phyloP scores from a whole-genome alignment of 1,140 invertebrate species.

The Eriocheir sinensis region DNA sequence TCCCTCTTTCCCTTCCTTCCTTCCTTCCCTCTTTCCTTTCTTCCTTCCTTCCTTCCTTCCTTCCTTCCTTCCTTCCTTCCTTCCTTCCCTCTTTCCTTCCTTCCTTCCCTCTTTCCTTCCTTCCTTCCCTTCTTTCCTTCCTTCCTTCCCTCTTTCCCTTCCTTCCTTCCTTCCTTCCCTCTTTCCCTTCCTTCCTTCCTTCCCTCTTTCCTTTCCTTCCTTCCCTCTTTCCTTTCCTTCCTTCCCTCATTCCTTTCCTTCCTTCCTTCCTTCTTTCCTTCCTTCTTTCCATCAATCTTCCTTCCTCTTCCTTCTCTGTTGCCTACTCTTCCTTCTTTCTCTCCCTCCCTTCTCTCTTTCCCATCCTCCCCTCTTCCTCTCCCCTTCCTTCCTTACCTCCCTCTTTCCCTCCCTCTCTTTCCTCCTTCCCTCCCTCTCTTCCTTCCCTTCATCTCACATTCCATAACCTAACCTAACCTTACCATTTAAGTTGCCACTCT shows the following conservation, averaged over 20 bases:
- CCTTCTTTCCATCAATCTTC: neutral
- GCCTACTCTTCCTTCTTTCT: neutral
- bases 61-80: neutral
- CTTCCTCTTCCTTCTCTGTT: constrained; percentile 13
- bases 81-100: neutral
- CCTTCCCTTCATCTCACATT: neutral
- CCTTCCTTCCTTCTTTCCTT: neutral
- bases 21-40: neutral
- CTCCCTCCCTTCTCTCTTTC: neutral
- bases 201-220: neutral
- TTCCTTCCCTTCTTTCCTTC: neutral
- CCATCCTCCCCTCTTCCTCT: neutral
- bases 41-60: neutral
- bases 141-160: neutral
- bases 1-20: neutral
- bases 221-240: neutral
- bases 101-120: neutral
- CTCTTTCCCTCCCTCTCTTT: constrained; percentile 22
- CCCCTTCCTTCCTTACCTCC: neutral
- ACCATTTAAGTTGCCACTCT: no score
- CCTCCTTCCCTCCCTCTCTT: no score
- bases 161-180: neutral
- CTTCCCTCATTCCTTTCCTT: neutral
- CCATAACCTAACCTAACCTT: neutral
- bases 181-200: neutral